phyloP scores from a whole-genome alignment of 1,140 invertebrate species.

The Tetranychus cinnabarinus region DNA sequence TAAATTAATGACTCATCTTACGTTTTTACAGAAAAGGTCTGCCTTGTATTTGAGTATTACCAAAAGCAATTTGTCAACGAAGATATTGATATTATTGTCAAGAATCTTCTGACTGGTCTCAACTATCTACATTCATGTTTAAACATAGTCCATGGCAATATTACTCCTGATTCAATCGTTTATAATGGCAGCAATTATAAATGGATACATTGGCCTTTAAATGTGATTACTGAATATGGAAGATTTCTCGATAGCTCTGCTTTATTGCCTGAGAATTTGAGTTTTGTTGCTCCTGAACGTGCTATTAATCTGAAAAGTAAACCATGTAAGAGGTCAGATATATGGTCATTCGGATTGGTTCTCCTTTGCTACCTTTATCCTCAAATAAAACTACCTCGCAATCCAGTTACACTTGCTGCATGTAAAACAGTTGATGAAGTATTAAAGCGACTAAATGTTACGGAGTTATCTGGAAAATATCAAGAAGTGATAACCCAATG shows the following conservation, averaged over 20 bases:
- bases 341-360: conserved; percentile 76
- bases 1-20: background rate
- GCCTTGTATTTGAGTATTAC: conserved; percentile 9
- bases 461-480: conserved; percentile 3
- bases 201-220: conserved; percentile 9
- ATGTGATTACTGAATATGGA: conserved; percentile 7
- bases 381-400: conserved; percentile 4
- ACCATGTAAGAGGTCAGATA: conserved; percentile 42
- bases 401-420: conserved; percentile 4
- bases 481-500: background rate
- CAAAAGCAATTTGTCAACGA: background rate
- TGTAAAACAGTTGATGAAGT: conserved; percentile 4
- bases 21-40: conserved; percentile 9
- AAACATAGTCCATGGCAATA: conserved; percentile 5
- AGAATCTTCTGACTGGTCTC: background rate
- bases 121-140: conserved; percentile 7
- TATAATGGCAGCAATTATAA: conserved; percentile 1
- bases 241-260: background rate
- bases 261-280: conserved; percentile 1
- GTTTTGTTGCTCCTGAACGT: conserved; percentile 8
- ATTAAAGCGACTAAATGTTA: conserved; percentile 1
- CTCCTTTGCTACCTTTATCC: conserved; percentile 43
- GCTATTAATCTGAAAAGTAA: background rate
- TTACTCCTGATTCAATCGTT: conserved; percentile 6
- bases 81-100: conserved; percentile 3